Evolutionary conservation across 2,113 vertebrate genomes (phyloP), one percentile per base, ranked within the genome.

Genomic region (Arvicanthis niloticus): DNA sequence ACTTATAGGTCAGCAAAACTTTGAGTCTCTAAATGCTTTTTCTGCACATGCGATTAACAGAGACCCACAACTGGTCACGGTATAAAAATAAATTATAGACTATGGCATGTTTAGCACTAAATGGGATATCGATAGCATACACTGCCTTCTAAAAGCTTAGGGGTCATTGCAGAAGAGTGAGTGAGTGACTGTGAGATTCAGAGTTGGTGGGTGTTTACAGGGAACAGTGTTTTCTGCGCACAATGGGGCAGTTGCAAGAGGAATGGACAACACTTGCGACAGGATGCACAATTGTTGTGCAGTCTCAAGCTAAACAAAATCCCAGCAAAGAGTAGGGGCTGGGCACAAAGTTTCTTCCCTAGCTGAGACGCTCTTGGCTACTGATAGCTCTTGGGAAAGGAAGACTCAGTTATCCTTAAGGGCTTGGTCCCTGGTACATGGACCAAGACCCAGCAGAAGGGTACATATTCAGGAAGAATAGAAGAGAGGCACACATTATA

Each of bases 351-450:
- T n/a, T 37, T 9, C 2, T 81, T n/a, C 19, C 37, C 5, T 24
- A 81, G 34, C 21, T 81, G 21, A 58, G 11, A 19, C 15, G 34
- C 4, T 81, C 10, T n/a, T 81, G 34, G 19, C 37, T 81, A 22
- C 12, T 58, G 34, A 58, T 58, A 58, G 53, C 11, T 58, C 34
- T 13, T 58, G 53, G 53, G 21, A 58, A n/a, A 40, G 21, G 19
- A 19, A 26, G 11, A 81, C 10, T 56, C 34, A 24, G 37, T n/a
- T 58, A n/a, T n/a, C 78, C n/a, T 81, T 40, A 58, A n/a, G 7
- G 5, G 10, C 24, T 81, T 81, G 37, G 10, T 22, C 1, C 34
- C 5, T 58, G 21, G 21, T 40, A 8, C 0, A 2, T 15, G 1
- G 37, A 81, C 37, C 21, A 58, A 81, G 78, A 21, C 12, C 34